Evolutionary conservation across 2,113 vertebrate genomes (phyloP), one percentile per base, ranked within the genome.

Genomic region (Nannospalax galili): DNA sequence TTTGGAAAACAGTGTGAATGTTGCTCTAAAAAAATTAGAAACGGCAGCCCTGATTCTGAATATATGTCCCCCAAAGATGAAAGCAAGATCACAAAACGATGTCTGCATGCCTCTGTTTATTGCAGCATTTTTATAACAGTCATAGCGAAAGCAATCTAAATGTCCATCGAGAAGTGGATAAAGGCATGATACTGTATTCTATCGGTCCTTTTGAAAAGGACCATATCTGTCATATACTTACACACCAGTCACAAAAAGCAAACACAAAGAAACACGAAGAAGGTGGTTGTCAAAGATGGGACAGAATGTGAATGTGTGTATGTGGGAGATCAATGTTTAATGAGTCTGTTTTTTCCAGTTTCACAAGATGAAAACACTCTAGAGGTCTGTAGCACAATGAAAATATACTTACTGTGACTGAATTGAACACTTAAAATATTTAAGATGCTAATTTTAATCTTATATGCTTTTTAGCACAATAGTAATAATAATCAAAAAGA

Each of bases 41-140:
- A 3, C 32, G 84, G 19, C 17, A 79, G 45, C 52, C 45, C 17
- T 15, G 52, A 8, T 81, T 69, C n/a, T 40, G 22, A 20, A 48
- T 84, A 45, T 86, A 82, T 82, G 67, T 67, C 64, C 48, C 79
- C 40, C 93, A 56, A 2, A 91, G 79, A 42, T 40, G 45, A 94
- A 67, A 65, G 58, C 2, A 88, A 7, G 8, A 62, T 88, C 48
- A 88, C n/a, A 32, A 52, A 84, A 72, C 80, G 30, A 56, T 69
- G 79, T 75, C 75, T 91, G 60, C 24, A 70, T 4, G 37, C 1
- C 22, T 10, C 15, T 24, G 9, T 48, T 79, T 12, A 92, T 20
- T 84, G 35, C 0, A 35, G 5, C 24, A 48, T 84, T 26, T 1
- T 72, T 64, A 60, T 6, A 60, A 62, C 40, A 88, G 72, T 19